Evolutionary conservation across 2,113 vertebrate genomes (phyloP).

Genomic region (Grammomys dolichurus): DNA sequence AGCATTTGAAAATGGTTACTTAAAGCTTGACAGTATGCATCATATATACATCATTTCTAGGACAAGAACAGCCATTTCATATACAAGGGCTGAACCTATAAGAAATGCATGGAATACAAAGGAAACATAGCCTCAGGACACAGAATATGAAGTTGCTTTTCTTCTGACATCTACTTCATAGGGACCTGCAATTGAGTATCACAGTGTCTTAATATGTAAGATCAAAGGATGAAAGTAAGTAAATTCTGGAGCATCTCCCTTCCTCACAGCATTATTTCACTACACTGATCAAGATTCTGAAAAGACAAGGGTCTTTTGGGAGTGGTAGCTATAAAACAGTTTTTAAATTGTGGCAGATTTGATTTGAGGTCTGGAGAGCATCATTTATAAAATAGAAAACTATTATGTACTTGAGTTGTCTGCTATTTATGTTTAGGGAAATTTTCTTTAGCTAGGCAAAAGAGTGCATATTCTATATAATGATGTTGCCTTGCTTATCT

Average conservation of each 20-base stretch:
- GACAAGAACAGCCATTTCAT: background rate
- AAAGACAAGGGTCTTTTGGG: background rate
- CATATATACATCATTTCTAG: background rate
- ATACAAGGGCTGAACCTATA: background rate
- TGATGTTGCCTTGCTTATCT: background rate
- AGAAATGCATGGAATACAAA: background rate
- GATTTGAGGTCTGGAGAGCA: background rate
- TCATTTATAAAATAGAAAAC: slow-evolving; percentile 31
- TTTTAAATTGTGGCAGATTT: background rate
- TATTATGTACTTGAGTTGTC: background rate
- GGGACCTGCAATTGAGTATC: background rate
- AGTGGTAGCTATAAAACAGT: background rate
- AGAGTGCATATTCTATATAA: background rate
- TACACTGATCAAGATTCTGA: background rate
- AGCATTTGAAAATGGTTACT: background rate
- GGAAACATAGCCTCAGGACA: background rate
- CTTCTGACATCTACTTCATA: background rate
- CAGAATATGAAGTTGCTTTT: background rate
- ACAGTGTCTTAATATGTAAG: background rate
- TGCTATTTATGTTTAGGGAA: background rate
- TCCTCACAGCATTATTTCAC: background rate
- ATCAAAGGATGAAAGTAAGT: background rate
- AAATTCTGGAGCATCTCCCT: background rate
- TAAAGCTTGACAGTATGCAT: background rate
- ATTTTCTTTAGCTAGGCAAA: slow-evolving; percentile 45